Base-by-base conservation (phyloP, 2,113 vertebrate species). In the Lates calcarifer region DNA sequence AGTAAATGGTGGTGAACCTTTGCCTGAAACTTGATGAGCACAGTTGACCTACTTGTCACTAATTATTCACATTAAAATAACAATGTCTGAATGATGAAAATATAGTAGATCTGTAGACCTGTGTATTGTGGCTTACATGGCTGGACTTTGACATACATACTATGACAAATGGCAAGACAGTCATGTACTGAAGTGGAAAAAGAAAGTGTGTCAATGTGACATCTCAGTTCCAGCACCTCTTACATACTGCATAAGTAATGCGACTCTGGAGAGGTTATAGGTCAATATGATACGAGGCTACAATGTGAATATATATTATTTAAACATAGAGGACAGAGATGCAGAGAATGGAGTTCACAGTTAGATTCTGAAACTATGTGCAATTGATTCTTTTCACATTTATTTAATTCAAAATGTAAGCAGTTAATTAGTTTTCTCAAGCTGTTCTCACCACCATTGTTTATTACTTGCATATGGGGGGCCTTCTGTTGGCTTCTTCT, bases 211-310 rank as follows among this genome's bases (percentile, higher is more conserved):
- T 56, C 9, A 43, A 51, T 29, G 26, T 74, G 58, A 60, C 51
- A 56, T 47, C 57, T 12, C 28, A 37, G 63, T 15, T 17, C 43
- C 49, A 53, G 65, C 66, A 3, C 24, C 55, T 69, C 33, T 39
- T 60, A 33, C 14, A 56, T 37, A 41, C n/a, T 51, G 63, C 56
- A 66, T n/a, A 53, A 57, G 62, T 70, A 61, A 83, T 2, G 31
- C 17, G 49, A 63, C 41, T 28, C 75, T 57, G 37, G 43, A 65
- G 57, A 43, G 62, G 26, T 39, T 64, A 24, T 55, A 29, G 62
- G 35, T 74, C 49, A 41, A 47, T 74, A 68, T 35, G 51, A 57
- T 24, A 37, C 11, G 0, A n/a, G 49, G 18, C 67, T 35, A 60
- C 51, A 26, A 18, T 15, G 63, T 35, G 45, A 61, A 47, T 56